A percentile compares a stretch with the other conserved stretches of the same genome.
Conservation (phyloP, 2,113 vertebrate species). For the Xiphophorus hellerii region DNA sequence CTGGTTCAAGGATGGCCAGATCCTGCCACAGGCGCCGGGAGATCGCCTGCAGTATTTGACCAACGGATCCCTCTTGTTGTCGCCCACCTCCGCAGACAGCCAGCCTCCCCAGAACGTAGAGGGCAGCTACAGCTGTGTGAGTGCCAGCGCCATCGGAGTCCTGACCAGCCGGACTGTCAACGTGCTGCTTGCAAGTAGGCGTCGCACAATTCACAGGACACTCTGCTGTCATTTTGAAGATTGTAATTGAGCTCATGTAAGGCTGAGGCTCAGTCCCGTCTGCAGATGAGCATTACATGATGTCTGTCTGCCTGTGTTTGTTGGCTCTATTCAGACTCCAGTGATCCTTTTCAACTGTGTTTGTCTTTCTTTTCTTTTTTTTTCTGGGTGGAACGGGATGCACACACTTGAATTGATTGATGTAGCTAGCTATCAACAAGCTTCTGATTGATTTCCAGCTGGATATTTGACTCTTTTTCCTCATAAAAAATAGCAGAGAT, state of each 20-base stretch:
- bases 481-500: neutral
- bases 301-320: neutral
- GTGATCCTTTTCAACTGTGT: neutral
- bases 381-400: neutral
- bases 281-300: too few relatives aligned
- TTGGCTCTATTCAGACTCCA: neutral
- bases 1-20: constrained; percentile 87
- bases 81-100: constrained; percentile 59
- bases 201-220: neutral
- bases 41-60: constrained; percentile 79
- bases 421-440: neutral
- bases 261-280: too few relatives aligned
- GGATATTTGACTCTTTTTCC: neutral
- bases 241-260: neutral
- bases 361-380: neutral
- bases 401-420: too few relatives aligned
- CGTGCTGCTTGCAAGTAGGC: constrained; percentile 90
- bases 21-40: constrained; percentile 72
- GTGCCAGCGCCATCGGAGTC: constrained; percentile 83
- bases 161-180: constrained; percentile 88
- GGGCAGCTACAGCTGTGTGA: constrained; percentile 90
- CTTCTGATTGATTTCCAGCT: neutral
- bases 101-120: constrained; percentile 68
- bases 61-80: constrained; percentile 87
- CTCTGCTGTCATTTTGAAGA: neutral